phyloP scores from a whole-genome alignment of 2,113 vertebrate genomes.

The Tamias sibiricus region DNA sequence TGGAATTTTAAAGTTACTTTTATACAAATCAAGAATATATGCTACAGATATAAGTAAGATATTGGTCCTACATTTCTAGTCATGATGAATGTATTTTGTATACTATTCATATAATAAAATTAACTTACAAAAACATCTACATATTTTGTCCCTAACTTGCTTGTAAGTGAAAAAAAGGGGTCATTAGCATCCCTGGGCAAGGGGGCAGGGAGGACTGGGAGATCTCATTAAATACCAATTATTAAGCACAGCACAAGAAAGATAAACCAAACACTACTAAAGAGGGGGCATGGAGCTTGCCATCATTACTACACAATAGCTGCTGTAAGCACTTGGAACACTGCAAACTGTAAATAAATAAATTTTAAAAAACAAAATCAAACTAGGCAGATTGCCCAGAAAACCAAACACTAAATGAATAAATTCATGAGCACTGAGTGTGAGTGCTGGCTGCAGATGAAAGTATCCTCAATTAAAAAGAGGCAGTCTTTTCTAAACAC shows the following conservation, averaged over 20 bases:
- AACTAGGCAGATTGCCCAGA: background rate
- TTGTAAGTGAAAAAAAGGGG: background rate
- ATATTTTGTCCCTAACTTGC: background rate
- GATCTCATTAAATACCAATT: background rate
- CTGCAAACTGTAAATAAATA: background rate
- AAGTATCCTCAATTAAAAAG: background rate
- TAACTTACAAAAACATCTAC: conserved; percentile 65
- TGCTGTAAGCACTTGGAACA: background rate
- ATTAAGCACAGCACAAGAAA: background rate
- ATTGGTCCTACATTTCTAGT: conserved; percentile 73
- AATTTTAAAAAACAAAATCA: background rate
- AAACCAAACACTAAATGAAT: background rate
- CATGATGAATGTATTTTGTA: conserved; percentile 82
- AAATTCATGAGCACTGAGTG: background rate
- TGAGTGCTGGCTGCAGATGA: background rate
- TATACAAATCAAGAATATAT: conserved; percentile 79
- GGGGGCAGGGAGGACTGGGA: background rate
- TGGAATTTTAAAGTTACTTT: conserved; percentile 84
- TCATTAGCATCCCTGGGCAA: background rate
- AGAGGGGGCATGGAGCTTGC: background rate
- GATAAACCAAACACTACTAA: background rate
- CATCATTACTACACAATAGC: background rate
- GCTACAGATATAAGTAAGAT: conserved; percentile 79
- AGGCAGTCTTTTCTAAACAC: background rate
- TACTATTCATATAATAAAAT: conserved; percentile 85